Evolutionary conservation across 2,797 vertebrate species (phyloP).

Genomic region (Masticophis lateralis): DNA sequence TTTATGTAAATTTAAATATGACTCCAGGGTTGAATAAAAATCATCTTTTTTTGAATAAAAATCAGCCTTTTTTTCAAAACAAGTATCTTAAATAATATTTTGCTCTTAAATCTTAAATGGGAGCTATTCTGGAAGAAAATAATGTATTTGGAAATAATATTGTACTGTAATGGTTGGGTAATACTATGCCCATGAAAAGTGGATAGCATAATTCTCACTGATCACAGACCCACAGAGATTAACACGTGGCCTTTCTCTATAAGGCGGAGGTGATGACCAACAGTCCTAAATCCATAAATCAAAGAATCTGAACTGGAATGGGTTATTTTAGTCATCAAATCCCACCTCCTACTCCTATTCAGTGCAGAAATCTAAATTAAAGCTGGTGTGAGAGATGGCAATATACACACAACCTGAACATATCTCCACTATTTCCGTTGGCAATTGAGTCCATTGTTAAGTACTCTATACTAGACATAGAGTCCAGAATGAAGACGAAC

Average conservation of each 20-base stretch:
- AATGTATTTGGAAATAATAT: neutral
- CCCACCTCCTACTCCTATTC: neutral
- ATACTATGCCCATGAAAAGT: neutral
- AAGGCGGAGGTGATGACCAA: neutral
- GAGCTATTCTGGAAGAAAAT: neutral
- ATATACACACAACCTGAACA: neutral
- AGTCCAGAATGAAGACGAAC: neutral
- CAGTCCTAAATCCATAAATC: neutral
- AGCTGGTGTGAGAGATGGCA: neutral
- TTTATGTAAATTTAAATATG: slow-evolving; percentile 28
- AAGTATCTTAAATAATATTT: neutral
- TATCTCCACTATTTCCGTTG: neutral
- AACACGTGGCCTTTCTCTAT: neutral
- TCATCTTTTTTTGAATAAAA: slow-evolving; percentile 38
- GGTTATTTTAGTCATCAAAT: neutral
- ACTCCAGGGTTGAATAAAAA: slow-evolving; percentile 47
- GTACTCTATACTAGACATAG: neutral
- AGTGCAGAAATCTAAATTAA: neutral
- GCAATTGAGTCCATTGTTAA: neutral
- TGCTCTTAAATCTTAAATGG: neutral
- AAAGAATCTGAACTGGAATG: neutral
- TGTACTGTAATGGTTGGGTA: neutral
- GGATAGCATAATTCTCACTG: neutral
- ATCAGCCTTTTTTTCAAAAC: neutral
- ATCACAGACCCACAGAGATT: neutral